phyloP scores from a whole-genome alignment of 2,113 vertebrate species.

The Pseudois nayaur region DNA sequence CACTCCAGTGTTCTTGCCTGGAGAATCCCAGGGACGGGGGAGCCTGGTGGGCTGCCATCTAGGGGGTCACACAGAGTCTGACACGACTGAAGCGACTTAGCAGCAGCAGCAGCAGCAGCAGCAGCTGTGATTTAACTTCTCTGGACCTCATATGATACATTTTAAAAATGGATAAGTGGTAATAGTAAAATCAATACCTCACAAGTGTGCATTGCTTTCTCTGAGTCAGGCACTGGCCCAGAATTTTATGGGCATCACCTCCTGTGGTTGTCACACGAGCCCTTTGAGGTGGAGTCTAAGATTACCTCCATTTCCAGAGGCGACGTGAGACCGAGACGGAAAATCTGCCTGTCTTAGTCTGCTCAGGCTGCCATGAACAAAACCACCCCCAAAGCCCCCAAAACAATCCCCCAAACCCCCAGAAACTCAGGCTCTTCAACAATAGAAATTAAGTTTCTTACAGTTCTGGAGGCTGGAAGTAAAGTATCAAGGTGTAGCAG shows the following conservation, averaged over 20 bases:
- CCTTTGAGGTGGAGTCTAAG: background rate
- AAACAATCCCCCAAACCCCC: background rate
- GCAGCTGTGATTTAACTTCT: background rate
- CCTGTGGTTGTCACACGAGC: background rate
- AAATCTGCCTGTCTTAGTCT: background rate
- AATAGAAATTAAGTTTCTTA: background rate
- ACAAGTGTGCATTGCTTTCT: background rate
- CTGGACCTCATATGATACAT: background rate
- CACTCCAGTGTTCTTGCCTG: too few species aligned
- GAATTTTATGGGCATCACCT: background rate
- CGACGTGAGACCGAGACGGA: background rate
- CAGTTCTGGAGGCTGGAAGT: background rate
- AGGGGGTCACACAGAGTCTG: too few species aligned
- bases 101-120: too few species aligned
- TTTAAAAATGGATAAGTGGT: background rate
- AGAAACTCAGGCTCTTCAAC: background rate
- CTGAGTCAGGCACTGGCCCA: background rate
- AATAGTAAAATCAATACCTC: background rate
- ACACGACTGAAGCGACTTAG: too few species aligned
- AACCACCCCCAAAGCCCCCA: rapidly evolving
- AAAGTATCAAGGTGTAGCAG: background rate
- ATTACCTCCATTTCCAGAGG: background rate
- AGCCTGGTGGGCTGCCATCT: too few species aligned
- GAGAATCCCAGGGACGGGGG: too few species aligned
- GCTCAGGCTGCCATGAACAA: background rate